Percentiles rank a stretch among this genome's conserved stretches.
Evolutionary conservation across 2,797 vertebrate genomes (phyloP).

Genomic region (Amblyraja radiata): DNA sequence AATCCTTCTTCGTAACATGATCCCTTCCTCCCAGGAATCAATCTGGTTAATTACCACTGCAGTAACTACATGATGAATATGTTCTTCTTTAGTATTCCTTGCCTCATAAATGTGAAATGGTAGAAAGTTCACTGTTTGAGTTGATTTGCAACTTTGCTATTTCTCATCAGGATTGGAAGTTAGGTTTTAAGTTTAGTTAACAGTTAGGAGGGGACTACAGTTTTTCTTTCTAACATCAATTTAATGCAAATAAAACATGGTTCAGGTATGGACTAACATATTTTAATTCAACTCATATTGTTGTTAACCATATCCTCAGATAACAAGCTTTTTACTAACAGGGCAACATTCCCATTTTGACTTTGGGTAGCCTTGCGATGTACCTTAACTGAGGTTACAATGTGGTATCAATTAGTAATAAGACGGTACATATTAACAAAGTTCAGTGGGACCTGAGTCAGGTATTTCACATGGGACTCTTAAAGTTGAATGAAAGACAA

Average conservation of each 20-base stretch:
- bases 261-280: neutral
- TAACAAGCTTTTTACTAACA: neutral
- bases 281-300: neutral
- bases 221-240: neutral
- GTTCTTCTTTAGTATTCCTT: too few species aligned
- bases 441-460: neutral
- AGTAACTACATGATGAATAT: too few species aligned
- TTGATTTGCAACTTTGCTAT: neutral
- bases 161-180: neutral
- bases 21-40: too few species aligned
- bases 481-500: neutral
- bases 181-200: neutral
- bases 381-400: neutral
- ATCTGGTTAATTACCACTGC: too few species aligned
- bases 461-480: neutral
- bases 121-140: neutral
- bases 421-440: neutral
- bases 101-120: neutral
- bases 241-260: neutral
- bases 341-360: neutral
- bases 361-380: neutral
- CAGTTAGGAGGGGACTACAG: neutral
- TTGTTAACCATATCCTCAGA: neutral
- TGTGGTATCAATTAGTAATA: neutral
- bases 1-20: too few species aligned